These are phyloP conservation scores for Notospermus geniculatus DNA, from an alignment of 1,140 invertebrate species.

Conservation along the genomic window DNA sequence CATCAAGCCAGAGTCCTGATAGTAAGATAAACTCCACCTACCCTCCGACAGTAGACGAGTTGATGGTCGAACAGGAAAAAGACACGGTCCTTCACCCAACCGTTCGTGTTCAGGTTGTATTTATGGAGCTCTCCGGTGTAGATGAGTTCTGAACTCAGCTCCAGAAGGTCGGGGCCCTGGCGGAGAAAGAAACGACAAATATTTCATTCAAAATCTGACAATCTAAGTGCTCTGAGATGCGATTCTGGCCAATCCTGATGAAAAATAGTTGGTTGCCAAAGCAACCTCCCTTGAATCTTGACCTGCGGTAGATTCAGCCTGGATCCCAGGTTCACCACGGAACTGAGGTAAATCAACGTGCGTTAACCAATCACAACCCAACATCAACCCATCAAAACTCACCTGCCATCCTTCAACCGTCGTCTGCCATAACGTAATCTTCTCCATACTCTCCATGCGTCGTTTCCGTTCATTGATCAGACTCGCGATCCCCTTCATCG, in stretches of 20 bases:
- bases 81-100: constrained; percentile 79
- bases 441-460: constrained; percentile 78
- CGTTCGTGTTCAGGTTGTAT: constrained; percentile 64
- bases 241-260: too few species aligned
- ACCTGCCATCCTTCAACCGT: constrained; percentile 79
- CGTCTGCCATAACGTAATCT: constrained; percentile 75
- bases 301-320: too few species aligned
- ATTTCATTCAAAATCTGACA: too few species aligned
- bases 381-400: too few species aligned
- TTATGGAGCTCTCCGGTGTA: constrained; percentile 79
- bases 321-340: too few species aligned
- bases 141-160: constrained; percentile 74
- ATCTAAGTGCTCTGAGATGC: too few species aligned
- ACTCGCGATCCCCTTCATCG: constrained; percentile 74
- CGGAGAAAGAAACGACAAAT: constrained; percentile 21
- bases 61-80: constrained; percentile 88
- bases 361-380: too few species aligned
- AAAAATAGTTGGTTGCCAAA: too few species aligned
- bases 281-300: too few species aligned
- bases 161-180: constrained; percentile 76
- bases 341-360: too few species aligned
- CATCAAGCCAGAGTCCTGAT: background rate
- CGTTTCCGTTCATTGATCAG: constrained; percentile 79
- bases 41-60: constrained; percentile 81
- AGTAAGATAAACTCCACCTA: constrained; percentile 31